A percentile compares a stretch with the other conserved stretches of the same genome.
phyloP scores from a whole-genome alignment of 2,888 invertebrate species.

The Dryadula phaetusa region DNA sequence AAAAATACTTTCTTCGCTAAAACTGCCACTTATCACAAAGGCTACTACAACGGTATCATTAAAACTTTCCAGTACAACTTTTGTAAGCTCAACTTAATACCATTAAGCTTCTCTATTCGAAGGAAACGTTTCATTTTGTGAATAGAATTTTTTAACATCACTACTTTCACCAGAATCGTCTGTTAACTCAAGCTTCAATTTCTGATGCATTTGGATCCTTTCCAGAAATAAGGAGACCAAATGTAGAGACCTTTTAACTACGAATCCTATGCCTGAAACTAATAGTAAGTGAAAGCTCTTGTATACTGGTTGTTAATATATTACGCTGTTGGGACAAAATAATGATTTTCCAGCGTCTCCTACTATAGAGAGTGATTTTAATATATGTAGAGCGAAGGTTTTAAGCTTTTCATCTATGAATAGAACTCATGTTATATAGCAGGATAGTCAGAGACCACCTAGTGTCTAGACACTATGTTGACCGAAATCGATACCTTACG shows the following conservation, averaged over 20 bases:
- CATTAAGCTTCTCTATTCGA: slow-evolving; percentile 3
- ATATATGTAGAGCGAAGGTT: neutral
- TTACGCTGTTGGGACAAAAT: slow-evolving; percentile 10
- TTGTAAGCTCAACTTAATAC: slow-evolving; percentile 11
- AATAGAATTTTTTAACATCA: slow-evolving; percentile 32
- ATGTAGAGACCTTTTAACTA: slow-evolving; percentile 26
- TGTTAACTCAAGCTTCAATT: slow-evolving; percentile 50
- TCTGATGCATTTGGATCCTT: slow-evolving; percentile 53
- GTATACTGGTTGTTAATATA: slow-evolving; percentile 29
- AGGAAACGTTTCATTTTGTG: slow-evolving; percentile 30
- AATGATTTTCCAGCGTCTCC: slow-evolving; percentile 20
- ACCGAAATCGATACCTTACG: no score
- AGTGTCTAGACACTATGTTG: no score
- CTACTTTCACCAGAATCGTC: slow-evolving; percentile 48
- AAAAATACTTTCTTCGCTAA: neutral
- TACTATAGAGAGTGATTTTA: neutral
- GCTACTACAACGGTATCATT: slow-evolving; percentile 18
- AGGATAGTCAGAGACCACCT: neutral
- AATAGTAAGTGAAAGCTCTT: slow-evolving; percentile 22
- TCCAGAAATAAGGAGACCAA: slow-evolving; percentile 48
- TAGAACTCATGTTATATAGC: no score
- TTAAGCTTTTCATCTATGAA: neutral
- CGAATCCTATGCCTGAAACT: slow-evolving; percentile 16
- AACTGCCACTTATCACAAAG: slow-evolving; percentile 7
- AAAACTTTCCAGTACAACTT: slow-evolving; percentile 12